A percentile compares a stretch with the other conserved stretches of the same genome.
Evolutionary conservation across 2,113 vertebrate genomes (phyloP).

Genomic region (cattle (Bos taurus)): DNA sequence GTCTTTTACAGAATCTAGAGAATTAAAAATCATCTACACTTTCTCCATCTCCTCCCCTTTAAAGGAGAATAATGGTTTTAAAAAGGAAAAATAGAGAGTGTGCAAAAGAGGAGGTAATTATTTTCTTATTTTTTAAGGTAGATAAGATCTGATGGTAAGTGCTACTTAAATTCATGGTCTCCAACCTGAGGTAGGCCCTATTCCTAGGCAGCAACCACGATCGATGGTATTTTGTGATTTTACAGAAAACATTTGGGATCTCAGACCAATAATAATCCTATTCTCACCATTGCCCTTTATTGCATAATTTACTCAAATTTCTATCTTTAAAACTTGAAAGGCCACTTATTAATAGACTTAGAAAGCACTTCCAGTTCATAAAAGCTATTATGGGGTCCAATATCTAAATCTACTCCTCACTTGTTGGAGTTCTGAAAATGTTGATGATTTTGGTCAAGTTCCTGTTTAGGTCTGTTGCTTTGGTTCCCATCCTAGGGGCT

Average conservation of each 20-base stretch:
- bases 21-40: not conserved
- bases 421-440: not conserved
- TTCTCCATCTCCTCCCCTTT: not conserved
- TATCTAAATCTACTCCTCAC: not conserved
- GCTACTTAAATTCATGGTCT: not conserved
- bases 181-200: not conserved
- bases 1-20: not conserved
- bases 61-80: not conserved
- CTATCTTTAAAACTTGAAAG: not conserved
- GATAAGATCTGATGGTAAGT: not conserved
- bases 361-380: not conserved
- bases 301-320: not conserved
- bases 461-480: not conserved
- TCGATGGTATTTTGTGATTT: not conserved
- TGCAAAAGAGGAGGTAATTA: not conserved
- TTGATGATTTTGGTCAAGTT: not conserved
- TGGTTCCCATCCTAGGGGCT: not conserved
- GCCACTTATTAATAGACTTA: not conserved
- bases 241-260: not conserved
- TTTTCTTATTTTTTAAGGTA: not conserved
- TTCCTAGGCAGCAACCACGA: not conserved
- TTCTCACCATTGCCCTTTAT: not conserved
- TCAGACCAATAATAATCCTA: not conserved
- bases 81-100: not conserved
- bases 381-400: not conserved